These are phyloP conservation scores for Lithobius niger DNA, from an alignment of 1,140 invertebrate genomes.

Conservation along the genomic window DNA sequence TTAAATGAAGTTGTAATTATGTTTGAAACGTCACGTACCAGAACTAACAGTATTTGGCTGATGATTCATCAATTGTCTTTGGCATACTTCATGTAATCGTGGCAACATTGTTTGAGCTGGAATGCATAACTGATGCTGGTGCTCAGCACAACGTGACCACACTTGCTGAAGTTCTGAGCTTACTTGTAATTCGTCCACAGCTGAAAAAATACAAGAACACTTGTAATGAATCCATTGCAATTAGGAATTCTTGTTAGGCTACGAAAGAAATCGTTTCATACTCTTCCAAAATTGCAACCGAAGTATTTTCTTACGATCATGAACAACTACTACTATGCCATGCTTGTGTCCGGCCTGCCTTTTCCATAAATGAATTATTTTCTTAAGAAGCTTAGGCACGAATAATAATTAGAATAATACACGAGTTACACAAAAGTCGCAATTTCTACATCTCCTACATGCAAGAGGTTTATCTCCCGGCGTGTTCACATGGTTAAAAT, in stretches of 20 bases:
- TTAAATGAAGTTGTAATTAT: neutral
- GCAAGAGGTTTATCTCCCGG: too few relatives aligned
- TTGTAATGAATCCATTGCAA: neutral
- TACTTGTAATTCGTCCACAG: slow-evolving; percentile 18
- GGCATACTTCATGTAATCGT: slow-evolving; percentile 17
- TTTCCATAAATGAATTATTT: neutral
- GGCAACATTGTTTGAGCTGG: slow-evolving; percentile 22
- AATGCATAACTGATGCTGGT: neutral
- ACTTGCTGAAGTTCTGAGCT: slow-evolving; percentile 4
- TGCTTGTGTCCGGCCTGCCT: neutral
- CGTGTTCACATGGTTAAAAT: too few relatives aligned
- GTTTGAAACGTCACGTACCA: too few relatives aligned
- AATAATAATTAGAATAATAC: too few relatives aligned
- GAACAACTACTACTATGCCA: neutral
- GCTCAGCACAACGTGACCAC: slow-evolving; percentile 7
- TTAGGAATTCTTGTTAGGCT: neutral
- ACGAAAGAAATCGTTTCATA: neutral
- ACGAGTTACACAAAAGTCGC: too few relatives aligned
- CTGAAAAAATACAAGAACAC: slow-evolving; percentile 20
- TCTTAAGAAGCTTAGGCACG: too few relatives aligned
- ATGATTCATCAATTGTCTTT: neutral
- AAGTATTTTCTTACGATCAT: neutral
- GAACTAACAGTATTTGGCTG: neutral
- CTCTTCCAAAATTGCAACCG: neutral
- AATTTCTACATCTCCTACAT: too few relatives aligned